These are phyloP conservation scores for Leucosticte australis DNA, from an alignment of 2,113 vertebrate genomes.

Conservation along the genomic window DNA sequence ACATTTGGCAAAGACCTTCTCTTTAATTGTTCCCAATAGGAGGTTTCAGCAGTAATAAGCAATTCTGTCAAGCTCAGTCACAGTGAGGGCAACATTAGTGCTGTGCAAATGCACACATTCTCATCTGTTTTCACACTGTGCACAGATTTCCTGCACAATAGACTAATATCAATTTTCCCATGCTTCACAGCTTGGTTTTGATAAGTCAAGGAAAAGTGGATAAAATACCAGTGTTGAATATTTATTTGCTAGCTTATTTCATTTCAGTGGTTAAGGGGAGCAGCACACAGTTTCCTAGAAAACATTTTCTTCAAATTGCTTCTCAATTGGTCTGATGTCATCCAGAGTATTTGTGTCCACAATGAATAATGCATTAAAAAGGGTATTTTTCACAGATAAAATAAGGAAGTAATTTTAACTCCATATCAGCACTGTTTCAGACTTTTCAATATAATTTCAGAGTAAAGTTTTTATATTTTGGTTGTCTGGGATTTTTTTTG, in stretches of 20 bases:
- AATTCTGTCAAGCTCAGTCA: background rate
- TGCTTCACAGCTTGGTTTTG: slow-evolving; percentile 66
- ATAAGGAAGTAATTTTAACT: background rate
- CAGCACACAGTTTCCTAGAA: slow-evolving; percentile 53
- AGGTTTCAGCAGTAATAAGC: background rate
- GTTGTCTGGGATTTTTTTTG: background rate
- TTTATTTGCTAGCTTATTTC: slow-evolving; percentile 27
- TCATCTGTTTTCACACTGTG: slow-evolving; percentile 23
- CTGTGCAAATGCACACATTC: background rate
- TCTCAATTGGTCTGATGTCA: slow-evolving; percentile 63
- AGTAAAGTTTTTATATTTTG: background rate
- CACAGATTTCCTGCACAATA: slow-evolving; percentile 55
- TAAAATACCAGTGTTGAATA: slow-evolving; percentile 47
- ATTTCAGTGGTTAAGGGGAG: slow-evolving; percentile 56
- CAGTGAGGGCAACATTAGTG: background rate
- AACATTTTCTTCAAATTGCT: slow-evolving; percentile 65
- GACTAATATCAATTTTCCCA: slow-evolving; percentile 65
- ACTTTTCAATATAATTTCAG: background rate
- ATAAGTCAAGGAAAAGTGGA: slow-evolving; percentile 57
- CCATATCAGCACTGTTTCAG: background rate
- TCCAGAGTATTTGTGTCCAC: slow-evolving; percentile 42
- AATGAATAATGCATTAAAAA: slow-evolving; percentile 69
- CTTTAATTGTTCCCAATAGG: background rate
- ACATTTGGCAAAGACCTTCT: background rate
- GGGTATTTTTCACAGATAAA: background rate